phyloP scores from a whole-genome alignment of 2,888 invertebrate species.

The Stomorhina lunata region DNA sequence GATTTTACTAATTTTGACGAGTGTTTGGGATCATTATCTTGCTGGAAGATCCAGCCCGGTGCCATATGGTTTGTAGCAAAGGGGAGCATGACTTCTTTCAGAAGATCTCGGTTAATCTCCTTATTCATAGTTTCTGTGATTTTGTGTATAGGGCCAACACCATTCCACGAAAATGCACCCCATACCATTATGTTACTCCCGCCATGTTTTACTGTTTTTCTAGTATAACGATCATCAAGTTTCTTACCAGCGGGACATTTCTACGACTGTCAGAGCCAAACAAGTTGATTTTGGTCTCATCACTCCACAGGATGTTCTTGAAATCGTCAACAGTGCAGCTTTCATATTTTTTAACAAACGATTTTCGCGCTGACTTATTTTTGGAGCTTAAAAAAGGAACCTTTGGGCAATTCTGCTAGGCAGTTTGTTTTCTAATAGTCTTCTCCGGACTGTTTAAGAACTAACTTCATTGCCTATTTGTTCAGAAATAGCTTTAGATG shows the following conservation, averaged over 20 bases:
- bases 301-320: slow-evolving; percentile 9
- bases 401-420: not conserved
- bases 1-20: slow-evolving; percentile 3
- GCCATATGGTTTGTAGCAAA: not conserved
- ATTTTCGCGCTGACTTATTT: not conserved
- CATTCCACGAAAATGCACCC: slow-evolving; percentile 48
- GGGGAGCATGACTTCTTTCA: slow-evolving; percentile 6
- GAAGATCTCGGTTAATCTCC: slow-evolving; percentile 1
- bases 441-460: no score
- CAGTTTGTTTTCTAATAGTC: not conserved
- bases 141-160: slow-evolving; percentile 46
- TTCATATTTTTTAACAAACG: slow-evolving; percentile 1
- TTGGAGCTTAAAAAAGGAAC: not conserved
- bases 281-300: no score
- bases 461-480: no score
- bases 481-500: no score
- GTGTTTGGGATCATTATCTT: not conserved
- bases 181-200: slow-evolving; percentile 41
- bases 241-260: no score
- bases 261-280: no score
- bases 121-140: slow-evolving; percentile 34
- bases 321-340: no score
- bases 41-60: not conserved
- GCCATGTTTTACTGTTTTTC: no score
- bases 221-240: no score